phyloP scores from a whole-genome alignment of 2,888 invertebrate species.

The Priocnemis perturbator region DNA sequence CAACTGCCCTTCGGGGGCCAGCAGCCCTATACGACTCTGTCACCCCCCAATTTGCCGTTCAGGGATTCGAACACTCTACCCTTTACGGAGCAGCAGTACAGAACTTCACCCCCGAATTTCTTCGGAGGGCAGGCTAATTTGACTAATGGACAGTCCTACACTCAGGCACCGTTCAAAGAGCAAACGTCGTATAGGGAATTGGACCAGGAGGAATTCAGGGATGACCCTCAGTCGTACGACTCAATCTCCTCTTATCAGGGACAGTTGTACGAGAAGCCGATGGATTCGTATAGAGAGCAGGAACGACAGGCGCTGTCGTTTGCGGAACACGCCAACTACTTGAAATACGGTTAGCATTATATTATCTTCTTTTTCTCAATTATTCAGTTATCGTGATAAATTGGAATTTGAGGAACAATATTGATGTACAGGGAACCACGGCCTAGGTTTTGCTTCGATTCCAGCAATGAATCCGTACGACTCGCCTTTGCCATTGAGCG shows the following conservation, averaged over 20 bases:
- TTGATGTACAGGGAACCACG: constrained; percentile 53
- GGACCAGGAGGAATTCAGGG: not conserved
- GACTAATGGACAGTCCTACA: constrained; percentile 2
- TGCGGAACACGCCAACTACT: constrained; percentile 42
- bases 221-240: not conserved
- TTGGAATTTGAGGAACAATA: too few relatives aligned
- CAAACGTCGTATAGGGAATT: constrained; percentile 13
- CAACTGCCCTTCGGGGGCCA: constrained; percentile 22
- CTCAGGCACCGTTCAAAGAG: constrained; percentile 25
- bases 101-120: not conserved
- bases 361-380: too few relatives aligned
- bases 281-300: constrained; percentile 19
- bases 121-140: not conserved
- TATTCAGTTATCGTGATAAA: not conserved
- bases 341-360: constrained; percentile 59
- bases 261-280: constrained; percentile 29
- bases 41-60: too few relatives aligned
- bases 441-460: constrained; percentile 46
- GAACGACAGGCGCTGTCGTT: not conserved
- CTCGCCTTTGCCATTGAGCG: constrained; percentile 41
- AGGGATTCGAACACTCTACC: not conserved
- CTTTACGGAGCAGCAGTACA: not conserved
- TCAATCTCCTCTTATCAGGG: constrained; percentile 5
- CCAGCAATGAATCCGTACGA: constrained; percentile 39
- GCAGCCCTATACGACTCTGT: not conserved